Evolutionary conservation across 92 coral and sea anemone species (phyloP).

Genomic region (Micromussa lordhowensis): DNA sequence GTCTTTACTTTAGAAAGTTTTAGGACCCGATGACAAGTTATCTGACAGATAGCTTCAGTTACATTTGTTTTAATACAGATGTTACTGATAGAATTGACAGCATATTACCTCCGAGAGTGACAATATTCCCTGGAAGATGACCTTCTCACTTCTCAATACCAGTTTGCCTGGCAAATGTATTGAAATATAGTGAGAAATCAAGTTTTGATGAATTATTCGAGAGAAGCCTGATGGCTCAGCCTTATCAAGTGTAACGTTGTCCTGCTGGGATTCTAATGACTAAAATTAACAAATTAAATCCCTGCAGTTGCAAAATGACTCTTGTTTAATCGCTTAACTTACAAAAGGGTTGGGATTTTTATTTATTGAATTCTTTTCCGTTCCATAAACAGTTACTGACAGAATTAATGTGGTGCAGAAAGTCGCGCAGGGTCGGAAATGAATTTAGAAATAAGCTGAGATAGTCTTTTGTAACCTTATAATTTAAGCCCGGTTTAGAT

Average conservation of each 20-base stretch:
- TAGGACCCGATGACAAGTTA: neutral
- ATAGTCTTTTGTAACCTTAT: neutral
- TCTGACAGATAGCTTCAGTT: neutral
- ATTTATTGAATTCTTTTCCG: neutral
- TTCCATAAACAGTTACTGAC: neutral
- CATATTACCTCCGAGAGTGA: neutral
- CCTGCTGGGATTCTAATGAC: constrained; percentile 5
- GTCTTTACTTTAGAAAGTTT: neutral
- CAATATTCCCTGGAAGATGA: neutral
- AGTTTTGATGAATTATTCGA: neutral
- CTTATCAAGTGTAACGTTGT: neutral
- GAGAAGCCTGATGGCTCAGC: neutral
- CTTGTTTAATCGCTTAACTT: neutral
- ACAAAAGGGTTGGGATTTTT: neutral
- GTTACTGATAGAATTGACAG: neutral
- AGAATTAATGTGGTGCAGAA: neutral
- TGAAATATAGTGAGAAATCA: neutral
- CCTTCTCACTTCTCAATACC: neutral
- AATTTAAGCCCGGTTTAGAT: neutral
- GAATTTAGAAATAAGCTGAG: no score
- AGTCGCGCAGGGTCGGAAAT: neutral
- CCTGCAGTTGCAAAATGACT: neutral
- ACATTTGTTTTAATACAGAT: neutral
- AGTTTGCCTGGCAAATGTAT: neutral
- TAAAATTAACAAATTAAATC: constrained; percentile 11